Conservation (phyloP, 2,888 invertebrate species). For the Trachelus stipa region DNA sequence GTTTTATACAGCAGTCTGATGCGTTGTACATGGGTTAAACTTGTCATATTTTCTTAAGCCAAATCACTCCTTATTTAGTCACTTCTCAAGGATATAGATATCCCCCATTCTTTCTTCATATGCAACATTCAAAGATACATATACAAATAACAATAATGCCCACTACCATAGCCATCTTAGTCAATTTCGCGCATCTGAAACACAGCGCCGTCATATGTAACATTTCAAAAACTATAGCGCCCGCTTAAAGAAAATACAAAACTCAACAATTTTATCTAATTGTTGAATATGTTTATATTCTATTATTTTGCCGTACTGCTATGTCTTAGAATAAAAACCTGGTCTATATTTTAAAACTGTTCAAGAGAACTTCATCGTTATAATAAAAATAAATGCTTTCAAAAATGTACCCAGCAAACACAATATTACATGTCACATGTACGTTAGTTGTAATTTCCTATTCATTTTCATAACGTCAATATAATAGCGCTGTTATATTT, state of each 20-base stretch:
- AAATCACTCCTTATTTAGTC: background rate
- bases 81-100: background rate
- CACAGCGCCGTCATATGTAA: background rate
- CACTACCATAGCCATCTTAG: background rate
- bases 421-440: no score
- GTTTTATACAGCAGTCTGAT: constrained; percentile 83
- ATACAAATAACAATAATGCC: background rate
- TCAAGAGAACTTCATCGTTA: no score
- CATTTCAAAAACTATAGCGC: background rate
- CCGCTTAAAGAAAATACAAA: background rate
- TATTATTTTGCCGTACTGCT: no score
- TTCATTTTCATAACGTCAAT: no score
- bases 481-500: no score
- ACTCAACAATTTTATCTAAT: no score
- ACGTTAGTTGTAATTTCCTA: no score
- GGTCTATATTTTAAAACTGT: no score
- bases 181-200: background rate
- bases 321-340: no score
- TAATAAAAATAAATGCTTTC: no score
- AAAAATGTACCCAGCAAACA: no score
- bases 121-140: background rate
- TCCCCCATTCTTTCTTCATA: background rate
- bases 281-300: no score
- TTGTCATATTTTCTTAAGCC: constrained; percentile 40
- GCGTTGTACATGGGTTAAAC: constrained; percentile 71